These are phyloP conservation scores for Yoshiicerus persimilis DNA, from an alignment of 1,140 invertebrate species.

Conservation along the genomic window DNA sequence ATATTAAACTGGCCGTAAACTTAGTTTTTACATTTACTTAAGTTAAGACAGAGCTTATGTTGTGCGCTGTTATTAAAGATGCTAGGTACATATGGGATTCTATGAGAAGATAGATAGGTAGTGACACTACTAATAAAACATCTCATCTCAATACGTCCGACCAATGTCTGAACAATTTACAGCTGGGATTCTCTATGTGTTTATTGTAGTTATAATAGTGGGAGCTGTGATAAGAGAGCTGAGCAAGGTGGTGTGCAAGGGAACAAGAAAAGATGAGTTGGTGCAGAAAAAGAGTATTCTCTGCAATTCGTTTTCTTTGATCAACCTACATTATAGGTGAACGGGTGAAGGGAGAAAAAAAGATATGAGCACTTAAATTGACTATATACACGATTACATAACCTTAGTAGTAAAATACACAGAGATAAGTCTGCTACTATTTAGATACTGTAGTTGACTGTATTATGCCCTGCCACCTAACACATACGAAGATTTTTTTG, in stretches of 20 bases:
- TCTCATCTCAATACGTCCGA: neutral
- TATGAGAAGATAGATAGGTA: neutral
- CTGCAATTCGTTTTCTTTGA: neutral
- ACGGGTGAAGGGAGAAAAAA: neutral
- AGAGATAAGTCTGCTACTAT: neutral
- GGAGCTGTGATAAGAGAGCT: neutral
- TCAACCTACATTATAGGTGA: neutral
- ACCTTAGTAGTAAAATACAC: neutral
- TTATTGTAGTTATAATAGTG: neutral
- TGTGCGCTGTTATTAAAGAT: neutral
- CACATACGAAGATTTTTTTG: neutral
- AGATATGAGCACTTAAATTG: neutral
- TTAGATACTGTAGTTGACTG: neutral
- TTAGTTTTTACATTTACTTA: neutral
- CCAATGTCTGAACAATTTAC: neutral
- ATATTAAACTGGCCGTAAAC: constrained; percentile 5
- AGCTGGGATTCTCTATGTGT: neutral
- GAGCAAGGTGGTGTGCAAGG: neutral
- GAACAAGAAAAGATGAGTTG: neutral
- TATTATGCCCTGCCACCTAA: too few relatives aligned
- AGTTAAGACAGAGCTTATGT: neutral
- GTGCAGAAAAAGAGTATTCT: neutral
- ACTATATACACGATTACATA: neutral
- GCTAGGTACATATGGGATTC: neutral
- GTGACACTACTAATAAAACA: constrained; percentile 10